These are phyloP conservation scores for Melopsittacus undulatus DNA, from an alignment of 2,797 vertebrate species.

Conservation along the genomic window DNA sequence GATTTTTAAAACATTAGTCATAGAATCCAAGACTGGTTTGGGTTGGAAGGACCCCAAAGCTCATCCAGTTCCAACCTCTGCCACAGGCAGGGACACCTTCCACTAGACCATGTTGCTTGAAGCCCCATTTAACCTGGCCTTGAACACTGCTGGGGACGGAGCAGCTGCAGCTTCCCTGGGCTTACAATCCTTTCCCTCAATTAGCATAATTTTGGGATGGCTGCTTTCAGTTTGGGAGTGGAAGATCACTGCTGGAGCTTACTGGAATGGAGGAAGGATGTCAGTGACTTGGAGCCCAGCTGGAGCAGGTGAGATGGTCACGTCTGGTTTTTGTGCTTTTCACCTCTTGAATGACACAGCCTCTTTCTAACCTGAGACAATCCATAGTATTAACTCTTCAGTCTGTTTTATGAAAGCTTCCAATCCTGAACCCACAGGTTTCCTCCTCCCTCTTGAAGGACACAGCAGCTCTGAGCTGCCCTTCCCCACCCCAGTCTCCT, in stretches of 20 bases:
- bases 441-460: too few relatives aligned
- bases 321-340: neutral
- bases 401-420: too few relatives aligned
- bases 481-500: neutral
- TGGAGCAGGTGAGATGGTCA: neutral
- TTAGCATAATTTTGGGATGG: accelerated
- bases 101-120: neutral
- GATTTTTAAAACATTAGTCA: neutral
- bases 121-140: neutral
- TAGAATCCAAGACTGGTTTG: neutral
- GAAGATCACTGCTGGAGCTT: neutral
- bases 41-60: neutral
- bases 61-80: neutral
- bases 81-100: neutral
- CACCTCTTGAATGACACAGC: neutral
- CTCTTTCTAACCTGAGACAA: neutral
- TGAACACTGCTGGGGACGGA: neutral
- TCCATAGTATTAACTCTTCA: too few relatives aligned
- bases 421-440: too few relatives aligned
- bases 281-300: neutral
- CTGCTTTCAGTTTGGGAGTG: too few relatives aligned
- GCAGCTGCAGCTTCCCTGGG: neutral
- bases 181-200: neutral
- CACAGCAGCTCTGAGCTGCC: neutral
- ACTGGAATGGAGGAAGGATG: neutral